Evolutionary conservation across 2,113 vertebrate species (phyloP), one percentile per base, ranked within the genome.

Genomic region (Thalassarche chlororhynchos): DNA sequence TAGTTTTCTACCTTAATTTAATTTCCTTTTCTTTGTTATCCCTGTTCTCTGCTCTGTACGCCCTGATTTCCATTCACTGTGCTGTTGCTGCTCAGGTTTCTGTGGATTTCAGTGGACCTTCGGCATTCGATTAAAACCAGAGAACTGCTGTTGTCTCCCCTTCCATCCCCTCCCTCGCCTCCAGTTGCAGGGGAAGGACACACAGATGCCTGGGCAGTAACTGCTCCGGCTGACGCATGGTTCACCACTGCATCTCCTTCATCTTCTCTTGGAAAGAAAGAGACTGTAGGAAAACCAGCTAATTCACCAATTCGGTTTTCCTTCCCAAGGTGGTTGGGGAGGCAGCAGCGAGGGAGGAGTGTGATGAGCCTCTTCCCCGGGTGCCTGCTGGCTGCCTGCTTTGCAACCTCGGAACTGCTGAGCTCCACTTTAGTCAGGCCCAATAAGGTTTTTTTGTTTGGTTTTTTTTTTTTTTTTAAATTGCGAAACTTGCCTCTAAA

Each of bases 341-440:
- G 84, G 89, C 93, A 78, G 84, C 74, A 84, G 87, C 80, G 81
- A 87, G 65, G 87, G 92, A 90, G 66, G 90, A 87, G 34, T 32
- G 71, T 40, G 58, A 46, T 86, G 58, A 95, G 44, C 54, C 42
- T 77, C 68, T 65, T 80, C 81, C 76, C 71, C 47, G 82, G 31
- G 23, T 75, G 68, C 65, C 74, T 86, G 92, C 81, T 87, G 87
- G 60, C 78, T 92, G 78, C 71, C 66, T 75, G 47, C 55, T 81
- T 78, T 81, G 82, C 96, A 87, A 75, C 80, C 86, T 81, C 76
- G 51, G n/a, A 83, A 96, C n/a, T 94, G 93, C 96, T 97, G 89
- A 97, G 84, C 61, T 95, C 51, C 7, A 2, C 90, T 78, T 57
- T 26, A 52, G 8, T 87, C 74, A 49, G 47, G 34, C 60, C 60